These are phyloP conservation scores for Pseudomugil gertrudae DNA, from an alignment of 2,797 vertebrate species.

Conservation along the genomic window DNA sequence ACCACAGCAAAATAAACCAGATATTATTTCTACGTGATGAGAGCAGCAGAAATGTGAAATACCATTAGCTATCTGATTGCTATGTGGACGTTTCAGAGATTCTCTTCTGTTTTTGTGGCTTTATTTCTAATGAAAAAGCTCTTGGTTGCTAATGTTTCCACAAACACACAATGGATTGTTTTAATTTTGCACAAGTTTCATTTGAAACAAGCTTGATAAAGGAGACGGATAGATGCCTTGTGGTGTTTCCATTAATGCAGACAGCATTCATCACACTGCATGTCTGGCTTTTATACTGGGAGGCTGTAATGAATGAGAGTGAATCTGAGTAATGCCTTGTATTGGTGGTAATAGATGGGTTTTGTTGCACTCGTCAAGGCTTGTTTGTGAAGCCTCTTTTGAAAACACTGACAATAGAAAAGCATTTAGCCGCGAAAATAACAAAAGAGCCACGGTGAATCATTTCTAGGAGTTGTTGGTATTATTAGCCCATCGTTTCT, in stretches of 20 bases:
- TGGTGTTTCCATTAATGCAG: constrained; percentile 83
- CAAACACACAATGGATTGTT: constrained; percentile 79
- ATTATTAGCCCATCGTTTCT: constrained; percentile 68
- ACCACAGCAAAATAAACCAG: constrained; percentile 56
- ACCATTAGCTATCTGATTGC: constrained; percentile 64
- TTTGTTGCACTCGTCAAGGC: constrained; percentile 81
- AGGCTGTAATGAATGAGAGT: constrained; percentile 80
- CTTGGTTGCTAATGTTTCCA: constrained; percentile 44
- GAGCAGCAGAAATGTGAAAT: constrained; percentile 59
- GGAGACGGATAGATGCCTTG: constrained; percentile 83
- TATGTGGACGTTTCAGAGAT: constrained; percentile 61
- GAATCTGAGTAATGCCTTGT: constrained; percentile 81
- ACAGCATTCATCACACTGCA: constrained; percentile 82
- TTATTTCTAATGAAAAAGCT: constrained; percentile 36
- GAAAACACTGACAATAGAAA: constrained; percentile 79
- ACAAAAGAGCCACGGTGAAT: constrained; percentile 74
- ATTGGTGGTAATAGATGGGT: constrained; percentile 82
- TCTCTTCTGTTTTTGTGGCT: not conserved
- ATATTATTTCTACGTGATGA: constrained; percentile 61
- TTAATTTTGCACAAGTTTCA: constrained; percentile 82
- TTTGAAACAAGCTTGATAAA: constrained; percentile 82
- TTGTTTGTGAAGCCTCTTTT: constrained; percentile 78
- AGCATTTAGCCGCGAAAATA: constrained; percentile 72
- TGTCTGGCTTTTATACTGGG: constrained; percentile 79
- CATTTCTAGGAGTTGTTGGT: constrained; percentile 72